phyloP scores from a whole-genome alignment of 53 echinoderm and acorn worm species.

The Henricia sp. region DNA sequence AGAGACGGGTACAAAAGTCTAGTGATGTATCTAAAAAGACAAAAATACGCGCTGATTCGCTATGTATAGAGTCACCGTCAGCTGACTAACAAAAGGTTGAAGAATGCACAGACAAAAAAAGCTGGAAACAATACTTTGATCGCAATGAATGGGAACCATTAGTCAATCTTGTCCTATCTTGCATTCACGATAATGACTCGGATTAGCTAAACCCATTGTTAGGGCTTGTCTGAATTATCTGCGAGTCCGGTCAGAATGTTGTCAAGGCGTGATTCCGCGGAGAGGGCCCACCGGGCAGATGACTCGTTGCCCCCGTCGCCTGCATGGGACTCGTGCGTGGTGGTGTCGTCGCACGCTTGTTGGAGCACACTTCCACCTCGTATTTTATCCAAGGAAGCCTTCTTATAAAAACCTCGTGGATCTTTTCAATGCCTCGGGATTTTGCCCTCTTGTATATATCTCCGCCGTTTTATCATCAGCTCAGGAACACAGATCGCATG shows the following conservation, averaged over 20 bases:
- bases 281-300: slow-evolving; percentile 9
- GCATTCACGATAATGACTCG: slow-evolving; percentile 18
- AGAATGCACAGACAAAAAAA: slow-evolving; percentile 11
- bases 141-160: slow-evolving; percentile 33
- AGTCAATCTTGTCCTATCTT: slow-evolving; percentile 49
- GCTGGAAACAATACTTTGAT: neutral
- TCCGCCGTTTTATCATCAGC: no score
- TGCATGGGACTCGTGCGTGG: slow-evolving; percentile 15
- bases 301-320: neutral
- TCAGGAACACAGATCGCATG: no score
- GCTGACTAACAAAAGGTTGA: slow-evolving; percentile 22
- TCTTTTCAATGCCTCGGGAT: no score
- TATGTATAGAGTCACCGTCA: no score
- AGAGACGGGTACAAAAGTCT: slow-evolving; percentile 49
- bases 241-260: neutral
- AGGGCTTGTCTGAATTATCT: slow-evolving; percentile 25
- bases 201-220: slow-evolving; percentile 24
- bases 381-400: neutral
- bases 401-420: no score
- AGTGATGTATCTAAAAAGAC: neutral
- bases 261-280: neutral
- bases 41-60: neutral
- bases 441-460: no score
- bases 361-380: neutral
- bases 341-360: neutral